Evolutionary conservation across 2,113 vertebrate genomes (phyloP).

Genomic region (Chlamydotis undulata): DNA sequence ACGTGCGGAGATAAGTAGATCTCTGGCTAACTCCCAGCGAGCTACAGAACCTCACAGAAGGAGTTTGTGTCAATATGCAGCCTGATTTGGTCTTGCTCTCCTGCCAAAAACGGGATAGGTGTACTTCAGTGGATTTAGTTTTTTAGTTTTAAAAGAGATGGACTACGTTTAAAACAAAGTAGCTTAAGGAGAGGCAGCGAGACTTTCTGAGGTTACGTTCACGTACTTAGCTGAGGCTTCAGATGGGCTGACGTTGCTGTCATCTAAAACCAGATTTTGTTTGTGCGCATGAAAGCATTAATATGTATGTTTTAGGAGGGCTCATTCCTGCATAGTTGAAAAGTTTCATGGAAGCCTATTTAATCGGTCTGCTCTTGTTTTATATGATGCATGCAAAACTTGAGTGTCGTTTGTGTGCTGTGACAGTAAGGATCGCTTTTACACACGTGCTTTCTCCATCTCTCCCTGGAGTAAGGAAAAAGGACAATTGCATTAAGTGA

Average conservation of each 20-base stretch:
- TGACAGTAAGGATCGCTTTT: background rate
- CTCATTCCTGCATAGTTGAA: background rate
- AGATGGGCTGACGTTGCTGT: background rate
- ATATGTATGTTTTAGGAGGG: background rate
- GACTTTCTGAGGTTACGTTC: background rate
- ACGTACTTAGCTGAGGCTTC: background rate
- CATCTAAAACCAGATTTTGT: background rate
- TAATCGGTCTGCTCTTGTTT: background rate
- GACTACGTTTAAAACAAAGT: background rate
- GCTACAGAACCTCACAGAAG: background rate
- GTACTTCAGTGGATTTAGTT: background rate
- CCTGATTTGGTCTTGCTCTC: background rate
- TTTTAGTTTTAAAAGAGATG: background rate
- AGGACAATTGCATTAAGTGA: background rate
- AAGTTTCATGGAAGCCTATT: background rate
- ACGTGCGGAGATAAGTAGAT: background rate
- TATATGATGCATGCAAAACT: background rate
- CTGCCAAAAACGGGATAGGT: background rate
- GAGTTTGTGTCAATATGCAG: background rate
- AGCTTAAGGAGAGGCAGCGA: background rate
- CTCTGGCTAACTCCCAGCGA: background rate
- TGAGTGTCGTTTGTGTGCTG: fast-evolving
- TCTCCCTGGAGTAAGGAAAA: background rate
- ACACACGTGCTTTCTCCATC: fast-evolving
- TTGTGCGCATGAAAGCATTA: background rate